Evolutionary conservation across 2,888 invertebrate species (phyloP).

Genomic region (Microplitis deprimator): DNA sequence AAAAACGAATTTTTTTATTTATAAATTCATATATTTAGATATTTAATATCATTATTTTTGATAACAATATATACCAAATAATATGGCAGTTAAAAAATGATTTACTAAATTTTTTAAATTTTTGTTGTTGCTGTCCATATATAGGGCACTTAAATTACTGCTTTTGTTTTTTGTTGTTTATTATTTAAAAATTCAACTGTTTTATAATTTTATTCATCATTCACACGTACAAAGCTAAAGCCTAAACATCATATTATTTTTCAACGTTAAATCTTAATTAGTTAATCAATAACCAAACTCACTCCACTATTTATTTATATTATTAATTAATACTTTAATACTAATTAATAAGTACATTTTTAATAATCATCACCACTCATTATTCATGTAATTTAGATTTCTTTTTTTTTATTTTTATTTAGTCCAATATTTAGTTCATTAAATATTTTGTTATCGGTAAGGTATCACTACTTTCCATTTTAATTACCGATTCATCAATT

Average conservation of each 20-base stretch:
- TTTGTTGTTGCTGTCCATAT: constrained; percentile 25
- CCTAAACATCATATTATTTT: constrained; percentile 54
- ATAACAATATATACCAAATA: constrained; percentile 59
- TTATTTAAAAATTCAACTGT: constrained; percentile 34
- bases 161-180: constrained; percentile 28
- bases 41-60: constrained; percentile 46
- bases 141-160: constrained; percentile 15
- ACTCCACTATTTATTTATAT: constrained; percentile 49
- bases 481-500: too few relatives aligned
- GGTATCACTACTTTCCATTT: too few relatives aligned
- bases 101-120: constrained; percentile 16
- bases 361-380: constrained; percentile 50
- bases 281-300: constrained; percentile 48
- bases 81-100: constrained; percentile 38
- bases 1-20: constrained; percentile 31
- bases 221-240: constrained; percentile 64
- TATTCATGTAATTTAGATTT: constrained; percentile 49
- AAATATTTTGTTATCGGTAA: background rate
- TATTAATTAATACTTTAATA: constrained; percentile 11
- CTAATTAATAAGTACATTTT: constrained; percentile 36
- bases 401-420: constrained; percentile 26
- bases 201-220: constrained; percentile 40
- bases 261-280: constrained; percentile 43
- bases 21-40: constrained; percentile 23
- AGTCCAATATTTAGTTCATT: constrained; percentile 4